These are phyloP conservation scores for Chrysina gloriosa DNA, from an alignment of 2,888 invertebrate species.

Conservation along the genomic window DNA sequence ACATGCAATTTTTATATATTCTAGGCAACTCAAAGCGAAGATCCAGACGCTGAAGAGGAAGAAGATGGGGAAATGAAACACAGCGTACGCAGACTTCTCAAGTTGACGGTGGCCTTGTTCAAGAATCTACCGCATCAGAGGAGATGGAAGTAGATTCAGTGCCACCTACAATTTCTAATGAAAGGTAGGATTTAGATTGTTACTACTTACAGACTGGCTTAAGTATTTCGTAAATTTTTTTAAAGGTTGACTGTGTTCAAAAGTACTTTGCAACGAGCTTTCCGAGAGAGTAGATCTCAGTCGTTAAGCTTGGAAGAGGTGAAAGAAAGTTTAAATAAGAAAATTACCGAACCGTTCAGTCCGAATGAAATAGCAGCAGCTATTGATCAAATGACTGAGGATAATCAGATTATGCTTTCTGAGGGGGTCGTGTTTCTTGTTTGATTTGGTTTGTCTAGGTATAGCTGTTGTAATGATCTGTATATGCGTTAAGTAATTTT, in stretches of 20 bases:
- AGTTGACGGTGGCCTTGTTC: neutral
- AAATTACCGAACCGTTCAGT: conserved; percentile 71
- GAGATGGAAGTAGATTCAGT: conserved; percentile 54
- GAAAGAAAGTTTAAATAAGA: conserved; percentile 73
- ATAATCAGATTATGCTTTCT: conserved; percentile 92
- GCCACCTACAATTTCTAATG: conserved; percentile 45
- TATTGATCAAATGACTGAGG: conserved; percentile 84
- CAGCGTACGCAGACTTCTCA: neutral
- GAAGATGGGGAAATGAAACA: neutral
- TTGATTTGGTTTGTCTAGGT: neutral
- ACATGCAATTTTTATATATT: neutral
- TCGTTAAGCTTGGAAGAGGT: conserved; percentile 77
- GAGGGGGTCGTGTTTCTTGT: conserved; percentile 75
- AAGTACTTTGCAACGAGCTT: conserved; percentile 78
- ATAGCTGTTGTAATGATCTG: neutral
- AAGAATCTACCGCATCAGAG: conserved; percentile 42
- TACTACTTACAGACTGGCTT: neutral
- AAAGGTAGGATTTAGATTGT: conserved; percentile 41
- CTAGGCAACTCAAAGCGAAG: conserved; percentile 16
- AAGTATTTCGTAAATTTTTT: conserved; percentile 36
- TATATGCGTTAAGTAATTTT: too few relatives aligned
- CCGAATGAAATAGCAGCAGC: conserved; percentile 82
- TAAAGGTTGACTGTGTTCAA: conserved; percentile 76
- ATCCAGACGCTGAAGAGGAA: conserved; percentile 22
- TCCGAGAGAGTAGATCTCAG: conserved; percentile 81